phyloP scores from a whole-genome alignment of 1,140 invertebrate species.

The Augochlora pura region DNA sequence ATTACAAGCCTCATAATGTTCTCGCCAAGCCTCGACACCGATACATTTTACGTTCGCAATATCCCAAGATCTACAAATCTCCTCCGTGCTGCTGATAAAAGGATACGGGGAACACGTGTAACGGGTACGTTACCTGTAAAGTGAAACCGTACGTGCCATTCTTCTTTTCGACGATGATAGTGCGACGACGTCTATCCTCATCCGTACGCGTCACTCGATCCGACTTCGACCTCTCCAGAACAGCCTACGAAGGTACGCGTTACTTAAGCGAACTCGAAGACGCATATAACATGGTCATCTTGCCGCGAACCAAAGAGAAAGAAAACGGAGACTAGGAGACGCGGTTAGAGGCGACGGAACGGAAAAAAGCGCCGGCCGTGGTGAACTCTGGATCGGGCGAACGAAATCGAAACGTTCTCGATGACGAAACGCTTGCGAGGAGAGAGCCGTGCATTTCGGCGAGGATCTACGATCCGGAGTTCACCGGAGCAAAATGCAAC shows the following conservation, averaged over 20 bases:
- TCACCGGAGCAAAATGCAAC: background rate
- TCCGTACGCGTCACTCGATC: slow-evolving; percentile 90
- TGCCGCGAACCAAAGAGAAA: background rate
- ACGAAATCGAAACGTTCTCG: background rate
- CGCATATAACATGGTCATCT: background rate
- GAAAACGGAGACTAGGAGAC: background rate
- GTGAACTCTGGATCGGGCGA: background rate
- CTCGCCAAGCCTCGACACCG: too few relatives aligned
- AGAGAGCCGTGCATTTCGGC: too few relatives aligned
- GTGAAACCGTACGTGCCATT: slow-evolving; percentile 97
- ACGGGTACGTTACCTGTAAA: slow-evolving; percentile 82
- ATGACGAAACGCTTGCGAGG: too few relatives aligned
- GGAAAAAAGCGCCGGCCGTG: background rate
- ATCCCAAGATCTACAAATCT: too few relatives aligned
- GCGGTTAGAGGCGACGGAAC: background rate
- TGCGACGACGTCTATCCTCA: slow-evolving; percentile 90
- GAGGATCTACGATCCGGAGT: too few relatives aligned
- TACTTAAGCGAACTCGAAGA: background rate
- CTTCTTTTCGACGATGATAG: slow-evolving; percentile 95
- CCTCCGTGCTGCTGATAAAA: too few relatives aligned
- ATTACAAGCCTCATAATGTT: background rate
- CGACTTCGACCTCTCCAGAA: slow-evolving; percentile 90
- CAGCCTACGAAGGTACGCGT: slow-evolving; percentile 76
- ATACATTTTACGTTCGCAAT: too few relatives aligned
- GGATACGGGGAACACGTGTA: background rate